A percentile compares a stretch with the other conserved stretches of the same genome.
Conservation (phyloP, 2,113 vertebrate species). For the Megaceryle maxima region DNA sequence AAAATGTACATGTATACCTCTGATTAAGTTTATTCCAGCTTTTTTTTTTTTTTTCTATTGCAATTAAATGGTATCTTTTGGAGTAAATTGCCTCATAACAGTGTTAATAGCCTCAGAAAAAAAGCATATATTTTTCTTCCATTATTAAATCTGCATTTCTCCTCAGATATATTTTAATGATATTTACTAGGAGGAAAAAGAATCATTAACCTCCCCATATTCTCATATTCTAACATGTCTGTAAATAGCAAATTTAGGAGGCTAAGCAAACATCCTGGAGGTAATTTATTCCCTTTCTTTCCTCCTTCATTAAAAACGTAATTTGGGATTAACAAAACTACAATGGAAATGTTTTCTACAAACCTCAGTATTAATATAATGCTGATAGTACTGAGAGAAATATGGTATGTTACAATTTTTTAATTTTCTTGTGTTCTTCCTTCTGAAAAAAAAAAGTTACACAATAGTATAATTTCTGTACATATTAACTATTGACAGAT, state of each 20-base stretch:
- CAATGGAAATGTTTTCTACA: not conserved
- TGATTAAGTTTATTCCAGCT: not conserved
- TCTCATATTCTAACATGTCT: not conserved
- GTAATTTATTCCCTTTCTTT: not conserved
- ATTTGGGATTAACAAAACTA: not conserved
- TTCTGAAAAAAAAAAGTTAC: not conserved
- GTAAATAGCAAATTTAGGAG: not conserved
- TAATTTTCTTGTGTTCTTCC: not conserved
- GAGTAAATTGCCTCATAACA: not conserved
- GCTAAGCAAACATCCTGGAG: not conserved
- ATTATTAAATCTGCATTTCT: not conserved
- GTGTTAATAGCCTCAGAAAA: not conserved
- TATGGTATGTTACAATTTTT: rapidly evolving
- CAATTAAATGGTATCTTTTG: not conserved
- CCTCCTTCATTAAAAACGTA: not conserved
- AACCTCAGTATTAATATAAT: not conserved
- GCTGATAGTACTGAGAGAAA: not conserved
- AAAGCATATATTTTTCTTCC: not conserved
- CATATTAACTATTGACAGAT: not conserved
- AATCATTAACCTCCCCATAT: not conserved
- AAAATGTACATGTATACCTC: not conserved
- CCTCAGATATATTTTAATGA: not conserved
- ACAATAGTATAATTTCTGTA: not conserved
- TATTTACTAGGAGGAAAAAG: not conserved
- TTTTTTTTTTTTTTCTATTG: not conserved